Evolutionary conservation across 2,888 invertebrate genomes (phyloP).

Genomic region (Caenorhabditis imperialis): DNA sequence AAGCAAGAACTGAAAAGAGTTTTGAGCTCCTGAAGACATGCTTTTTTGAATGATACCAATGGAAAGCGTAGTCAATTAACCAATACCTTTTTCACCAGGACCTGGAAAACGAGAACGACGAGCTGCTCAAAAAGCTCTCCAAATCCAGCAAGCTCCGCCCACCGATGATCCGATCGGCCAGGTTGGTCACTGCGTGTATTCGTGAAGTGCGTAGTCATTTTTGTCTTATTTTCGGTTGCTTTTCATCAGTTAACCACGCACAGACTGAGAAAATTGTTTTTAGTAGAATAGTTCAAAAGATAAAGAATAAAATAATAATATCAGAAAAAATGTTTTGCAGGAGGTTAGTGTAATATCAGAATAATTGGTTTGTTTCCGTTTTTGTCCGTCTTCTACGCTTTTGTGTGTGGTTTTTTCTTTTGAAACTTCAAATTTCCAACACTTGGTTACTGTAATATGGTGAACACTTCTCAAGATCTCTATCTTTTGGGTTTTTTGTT

Average conservation of each 20-base stretch:
- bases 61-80: too few relatives aligned
- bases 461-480: background rate
- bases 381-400: slow-evolving; percentile 13
- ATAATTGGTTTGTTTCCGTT: slow-evolving; percentile 23
- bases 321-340: slow-evolving; percentile 33
- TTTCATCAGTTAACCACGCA: background rate
- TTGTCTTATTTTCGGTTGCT: slow-evolving; percentile 29
- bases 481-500: slow-evolving; percentile 4
- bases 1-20: background rate
- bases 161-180: slow-evolving; percentile 68
- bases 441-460: slow-evolving; percentile 11
- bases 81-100: slow-evolving; percentile 86
- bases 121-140: slow-evolving; percentile 92
- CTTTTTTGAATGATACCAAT: too few relatives aligned
- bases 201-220: slow-evolving; percentile 53
- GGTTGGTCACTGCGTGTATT: slow-evolving; percentile 63
- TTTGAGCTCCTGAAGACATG: too few relatives aligned
- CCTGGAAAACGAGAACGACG: slow-evolving; percentile 97
- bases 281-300: too few relatives aligned
- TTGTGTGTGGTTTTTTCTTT: slow-evolving; percentile 14
- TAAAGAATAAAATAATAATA: background rate
- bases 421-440: background rate
- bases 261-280: slow-evolving; percentile 23
- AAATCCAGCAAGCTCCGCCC: slow-evolving; percentile 87
- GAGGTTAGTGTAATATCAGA: slow-evolving; percentile 33